phyloP scores from a whole-genome alignment of 2,888 invertebrate genomes.

The Lagria hirta region DNA sequence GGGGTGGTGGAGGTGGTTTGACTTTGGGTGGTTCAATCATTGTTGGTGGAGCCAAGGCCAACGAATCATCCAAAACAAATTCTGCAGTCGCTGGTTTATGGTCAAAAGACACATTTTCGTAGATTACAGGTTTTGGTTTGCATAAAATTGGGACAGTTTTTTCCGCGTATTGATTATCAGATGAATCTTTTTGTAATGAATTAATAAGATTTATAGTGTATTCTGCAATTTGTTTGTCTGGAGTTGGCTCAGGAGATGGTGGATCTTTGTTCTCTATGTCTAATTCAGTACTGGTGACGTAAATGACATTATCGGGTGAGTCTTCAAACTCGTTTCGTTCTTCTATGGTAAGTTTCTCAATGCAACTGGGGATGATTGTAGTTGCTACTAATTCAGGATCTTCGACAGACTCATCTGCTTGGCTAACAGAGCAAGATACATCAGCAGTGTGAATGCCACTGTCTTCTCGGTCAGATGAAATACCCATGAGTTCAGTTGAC shows the following conservation, averaged over 20 bases:
- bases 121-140: slow-evolving; percentile 51
- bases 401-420: slow-evolving; percentile 73
- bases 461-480: slow-evolving; percentile 68
- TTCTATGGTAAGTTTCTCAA: slow-evolving; percentile 42
- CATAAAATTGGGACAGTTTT: slow-evolving; percentile 32
- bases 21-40: slow-evolving; percentile 62
- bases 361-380: slow-evolving; percentile 46
- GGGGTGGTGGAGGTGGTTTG: slow-evolving; percentile 67
- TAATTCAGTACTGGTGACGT: slow-evolving; percentile 12
- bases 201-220: slow-evolving; percentile 53
- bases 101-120: slow-evolving; percentile 55
- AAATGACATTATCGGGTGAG: slow-evolving; percentile 8
- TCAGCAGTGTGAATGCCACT: slow-evolving; percentile 79
- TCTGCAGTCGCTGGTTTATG: slow-evolving; percentile 38
- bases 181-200: slow-evolving; percentile 52
- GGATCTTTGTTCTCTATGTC: slow-evolving; percentile 24
- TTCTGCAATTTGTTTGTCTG: slow-evolving; percentile 35
- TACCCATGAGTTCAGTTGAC: slow-evolving; percentile 63
- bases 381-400: slow-evolving; percentile 45
- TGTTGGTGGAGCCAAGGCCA: slow-evolving; percentile 61
- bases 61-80: slow-evolving; percentile 52
- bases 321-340: slow-evolving; percentile 22
- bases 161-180: slow-evolving; percentile 31
- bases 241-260: slow-evolving; percentile 20
- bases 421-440: slow-evolving; percentile 72